phyloP scores from a whole-genome alignment of 2,888 invertebrate genomes.

The Harpalus rufipes region DNA sequence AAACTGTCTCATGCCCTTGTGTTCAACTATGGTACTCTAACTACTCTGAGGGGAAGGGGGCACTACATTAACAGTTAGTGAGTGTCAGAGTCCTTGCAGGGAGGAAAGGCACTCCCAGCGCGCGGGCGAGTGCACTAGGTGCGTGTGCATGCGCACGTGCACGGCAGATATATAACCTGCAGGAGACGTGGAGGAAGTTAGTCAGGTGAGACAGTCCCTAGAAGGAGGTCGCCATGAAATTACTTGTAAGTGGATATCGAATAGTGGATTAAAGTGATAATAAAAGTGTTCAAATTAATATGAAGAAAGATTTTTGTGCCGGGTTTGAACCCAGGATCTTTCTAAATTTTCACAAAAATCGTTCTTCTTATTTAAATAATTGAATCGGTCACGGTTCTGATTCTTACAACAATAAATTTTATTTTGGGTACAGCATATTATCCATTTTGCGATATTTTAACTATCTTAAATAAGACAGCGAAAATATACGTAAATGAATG shows the following conservation, averaged over 20 bases:
- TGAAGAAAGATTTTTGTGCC: too few species aligned
- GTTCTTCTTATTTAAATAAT: too few species aligned
- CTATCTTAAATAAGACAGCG: too few species aligned
- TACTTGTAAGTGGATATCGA: slow-evolving; percentile 42
- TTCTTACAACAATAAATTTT: too few species aligned
- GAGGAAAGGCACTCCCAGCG: slow-evolving; percentile 43
- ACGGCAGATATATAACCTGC: neutral
- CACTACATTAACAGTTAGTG: slow-evolving; percentile 45
- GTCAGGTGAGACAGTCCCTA: slow-evolving; percentile 43
- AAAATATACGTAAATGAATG: too few species aligned
- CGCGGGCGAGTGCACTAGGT: slow-evolving; percentile 13
- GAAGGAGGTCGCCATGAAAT: slow-evolving; percentile 47
- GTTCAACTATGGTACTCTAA: neutral
- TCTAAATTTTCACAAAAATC: too few species aligned
- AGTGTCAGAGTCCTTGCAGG: slow-evolving; percentile 57
- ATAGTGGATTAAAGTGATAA: neutral
- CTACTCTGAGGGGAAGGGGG: neutral
- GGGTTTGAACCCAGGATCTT: too few species aligned
- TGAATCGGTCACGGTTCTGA: too few species aligned
- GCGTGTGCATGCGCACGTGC: slow-evolving; percentile 17
- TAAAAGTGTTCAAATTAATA: too few species aligned
- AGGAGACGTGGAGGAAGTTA: neutral
- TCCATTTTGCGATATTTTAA: too few species aligned
- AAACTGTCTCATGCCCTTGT: slow-evolving; percentile 20
- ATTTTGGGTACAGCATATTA: too few species aligned